These are phyloP conservation scores for Epizoanthus illoricatus DNA, from an alignment of 92 coral and sea anemone genomes.

Conservation along the genomic window DNA sequence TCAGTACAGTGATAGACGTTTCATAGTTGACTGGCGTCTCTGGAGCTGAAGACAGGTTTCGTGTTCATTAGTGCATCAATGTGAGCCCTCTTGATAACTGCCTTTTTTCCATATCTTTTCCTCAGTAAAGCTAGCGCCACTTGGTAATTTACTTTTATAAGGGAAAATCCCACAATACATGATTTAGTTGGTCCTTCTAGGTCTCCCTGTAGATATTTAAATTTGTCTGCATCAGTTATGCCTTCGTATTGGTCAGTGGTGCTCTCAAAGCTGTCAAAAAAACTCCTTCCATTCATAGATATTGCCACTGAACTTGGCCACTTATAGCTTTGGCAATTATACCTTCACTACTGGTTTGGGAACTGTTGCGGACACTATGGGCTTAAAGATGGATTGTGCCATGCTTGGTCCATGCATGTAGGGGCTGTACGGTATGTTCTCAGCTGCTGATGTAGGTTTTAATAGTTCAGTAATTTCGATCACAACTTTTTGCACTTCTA, in stretches of 20 bases:
- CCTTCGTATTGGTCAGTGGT: conserved; percentile 38
- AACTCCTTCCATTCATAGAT: conserved; percentile 28
- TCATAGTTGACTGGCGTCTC: conserved; percentile 31
- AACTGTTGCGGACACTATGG: too few species aligned
- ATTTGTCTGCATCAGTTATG: too few species aligned
- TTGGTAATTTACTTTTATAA: conserved; percentile 44
- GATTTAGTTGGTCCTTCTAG: conserved; percentile 46
- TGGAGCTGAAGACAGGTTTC: conserved; percentile 13
- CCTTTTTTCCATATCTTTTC: conserved; percentile 37
- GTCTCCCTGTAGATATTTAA: not conserved
- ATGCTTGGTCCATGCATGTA: too few species aligned
- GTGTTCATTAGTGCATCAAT: conserved; percentile 46
- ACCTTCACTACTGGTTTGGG: too few species aligned
- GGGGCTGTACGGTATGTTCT: too few species aligned
- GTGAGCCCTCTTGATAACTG: conserved; percentile 45
- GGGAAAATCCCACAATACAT: conserved; percentile 51
- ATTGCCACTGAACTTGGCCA: too few species aligned
- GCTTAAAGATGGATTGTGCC: too few species aligned
- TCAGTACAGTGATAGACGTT: conserved; percentile 35
- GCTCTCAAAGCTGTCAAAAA: conserved; percentile 47
- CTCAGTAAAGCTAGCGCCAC: conserved; percentile 37
- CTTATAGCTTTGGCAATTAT: too few species aligned
- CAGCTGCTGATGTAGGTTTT: too few species aligned
- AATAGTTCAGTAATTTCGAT: too few species aligned
- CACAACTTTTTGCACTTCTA: too few species aligned